These are phyloP conservation scores for Drosophila ambigua DNA, from an alignment of 1,140 invertebrate species.

Conservation along the genomic window DNA sequence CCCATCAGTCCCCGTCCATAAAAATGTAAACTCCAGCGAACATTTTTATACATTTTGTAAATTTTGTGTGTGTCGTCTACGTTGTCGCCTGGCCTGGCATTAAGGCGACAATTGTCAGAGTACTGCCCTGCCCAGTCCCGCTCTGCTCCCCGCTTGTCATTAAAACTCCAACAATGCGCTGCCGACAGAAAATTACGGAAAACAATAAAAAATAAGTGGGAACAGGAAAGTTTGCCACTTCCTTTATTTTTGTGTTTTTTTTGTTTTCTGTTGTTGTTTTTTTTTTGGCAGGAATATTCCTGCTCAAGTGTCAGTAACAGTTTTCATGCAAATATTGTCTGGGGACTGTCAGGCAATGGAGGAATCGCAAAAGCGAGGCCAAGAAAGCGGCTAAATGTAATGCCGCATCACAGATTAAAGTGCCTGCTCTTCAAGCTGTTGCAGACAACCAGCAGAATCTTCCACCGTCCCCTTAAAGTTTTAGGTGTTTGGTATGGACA, in stretches of 20 bases:
- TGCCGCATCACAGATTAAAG: conserved; percentile 24
- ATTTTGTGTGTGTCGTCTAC: conserved; percentile 39
- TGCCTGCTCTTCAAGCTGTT: not conserved
- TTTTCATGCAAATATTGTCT: conserved; percentile 79
- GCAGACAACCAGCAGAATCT: not conserved
- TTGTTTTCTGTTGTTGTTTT: not conserved
- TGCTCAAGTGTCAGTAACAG: conserved; percentile 79
- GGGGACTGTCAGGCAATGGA: conserved; percentile 42
- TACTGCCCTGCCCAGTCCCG: conserved; percentile 25
- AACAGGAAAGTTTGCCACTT: conserved; percentile 36
- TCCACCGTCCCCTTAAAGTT: too few species aligned
- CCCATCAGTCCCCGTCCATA: conserved; percentile 17
- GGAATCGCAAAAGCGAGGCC: conserved; percentile 4
- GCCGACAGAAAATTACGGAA: conserved; percentile 49
- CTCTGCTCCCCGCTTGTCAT: conserved; percentile 56
- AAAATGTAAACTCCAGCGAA: conserved; percentile 51
- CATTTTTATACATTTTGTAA: conserved; percentile 23
- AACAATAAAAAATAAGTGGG: conserved; percentile 55
- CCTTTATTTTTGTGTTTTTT: not conserved
- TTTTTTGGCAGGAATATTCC: conserved; percentile 65
- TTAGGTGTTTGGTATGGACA: not conserved
- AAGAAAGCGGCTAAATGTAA: conserved; percentile 20
- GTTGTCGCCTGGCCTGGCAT: conserved; percentile 63
- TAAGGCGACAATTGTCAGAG: conserved; percentile 73
- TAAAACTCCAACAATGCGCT: conserved; percentile 73